Base-by-base conservation (phyloP, 2,888 invertebrate genomes). In the Phaedon cochleariae region DNA sequence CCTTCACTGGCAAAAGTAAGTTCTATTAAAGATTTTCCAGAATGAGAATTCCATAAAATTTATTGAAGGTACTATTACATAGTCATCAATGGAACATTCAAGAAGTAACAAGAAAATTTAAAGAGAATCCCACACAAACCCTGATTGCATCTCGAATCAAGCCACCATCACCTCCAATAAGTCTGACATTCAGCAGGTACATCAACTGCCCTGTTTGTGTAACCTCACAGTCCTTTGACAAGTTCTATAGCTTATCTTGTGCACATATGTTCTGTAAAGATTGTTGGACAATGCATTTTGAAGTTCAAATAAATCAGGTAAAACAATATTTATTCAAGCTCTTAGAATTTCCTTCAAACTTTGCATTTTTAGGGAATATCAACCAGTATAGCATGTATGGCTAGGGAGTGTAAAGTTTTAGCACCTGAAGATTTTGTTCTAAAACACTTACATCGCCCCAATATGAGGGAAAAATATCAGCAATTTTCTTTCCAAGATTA, bases 401-500 rank as follows among this genome's bases (percentile, higher is more conserved):
- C 95, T 52, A 92, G 92, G 79, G 93, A 94, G 71, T 99, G 99
- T 85, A 92, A 93, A 81, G 92, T 98, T 45, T 87, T 97, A 74
- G 96, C 94, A n/a, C 96, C 97, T 6, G 98, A 98, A 86, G 97
- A 97, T 83, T 95, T 98, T 87, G 96, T 97, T 17, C 86, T 97
- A 65, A 91, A 92, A 64, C 88, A 96, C 79, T 88, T 98, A 64
- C 90, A 90, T 60, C 92, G 94, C 77, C 92, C 95, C 45, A 87
- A 89, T 52, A 86, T 96, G 81, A 87, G 96, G 70, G 95, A 96
- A 80, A 94, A 95, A 80, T 99, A 98, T 85, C 96, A 97, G 80
- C 94, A 95, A 77, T 96, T 97, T 83, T 93, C 96, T 79, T 98
- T 98, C 83, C 92, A 93, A 80, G 98, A 98, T 85, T 96, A 96